Percentiles rank a stretch among this genome's conserved stretches.
Evolutionary conservation across 2,113 vertebrate genomes (phyloP).

Genomic region (Entelurus aequoreus): DNA sequence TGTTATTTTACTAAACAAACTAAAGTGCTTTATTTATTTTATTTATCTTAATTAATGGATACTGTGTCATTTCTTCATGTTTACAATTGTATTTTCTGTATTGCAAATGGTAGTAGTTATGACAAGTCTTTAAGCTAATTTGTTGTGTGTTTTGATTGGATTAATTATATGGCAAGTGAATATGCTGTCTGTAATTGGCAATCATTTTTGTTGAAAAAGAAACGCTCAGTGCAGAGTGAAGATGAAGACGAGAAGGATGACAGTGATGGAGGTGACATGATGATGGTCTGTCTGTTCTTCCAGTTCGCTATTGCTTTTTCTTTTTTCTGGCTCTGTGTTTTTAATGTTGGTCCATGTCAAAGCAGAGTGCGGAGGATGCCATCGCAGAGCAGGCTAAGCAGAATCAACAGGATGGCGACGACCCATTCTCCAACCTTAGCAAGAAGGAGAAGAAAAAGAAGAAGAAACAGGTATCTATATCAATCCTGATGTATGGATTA

Average conservation of each 20-base stretch:
- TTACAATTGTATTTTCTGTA: too few species aligned
- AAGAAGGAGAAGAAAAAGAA: constrained; percentile 91
- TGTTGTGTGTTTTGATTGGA: too few species aligned
- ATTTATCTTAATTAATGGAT: too few species aligned
- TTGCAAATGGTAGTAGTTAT: too few species aligned
- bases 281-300: constrained; percentile 55
- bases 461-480: constrained; percentile 77
- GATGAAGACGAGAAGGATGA: constrained; percentile 59
- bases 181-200: too few species aligned
- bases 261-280: constrained; percentile 58
- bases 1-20: too few species aligned
- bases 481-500: too few species aligned
- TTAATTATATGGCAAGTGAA: too few species aligned
- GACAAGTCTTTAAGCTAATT: too few species aligned
- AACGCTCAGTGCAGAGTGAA: constrained; percentile 33
- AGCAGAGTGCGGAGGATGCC: constrained; percentile 66
- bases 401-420: constrained; percentile 36
- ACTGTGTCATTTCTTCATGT: too few species aligned
- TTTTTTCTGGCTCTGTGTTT: background rate
- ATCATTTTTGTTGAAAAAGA: constrained; percentile 43
- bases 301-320: background rate
- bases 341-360: background rate
- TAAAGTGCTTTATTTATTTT: too few species aligned
- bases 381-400: constrained; percentile 54
- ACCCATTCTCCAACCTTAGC: constrained; percentile 80